Evolutionary conservation across 1,140 invertebrate genomes (phyloP).

Genomic region (Scylla paramamosain): DNA sequence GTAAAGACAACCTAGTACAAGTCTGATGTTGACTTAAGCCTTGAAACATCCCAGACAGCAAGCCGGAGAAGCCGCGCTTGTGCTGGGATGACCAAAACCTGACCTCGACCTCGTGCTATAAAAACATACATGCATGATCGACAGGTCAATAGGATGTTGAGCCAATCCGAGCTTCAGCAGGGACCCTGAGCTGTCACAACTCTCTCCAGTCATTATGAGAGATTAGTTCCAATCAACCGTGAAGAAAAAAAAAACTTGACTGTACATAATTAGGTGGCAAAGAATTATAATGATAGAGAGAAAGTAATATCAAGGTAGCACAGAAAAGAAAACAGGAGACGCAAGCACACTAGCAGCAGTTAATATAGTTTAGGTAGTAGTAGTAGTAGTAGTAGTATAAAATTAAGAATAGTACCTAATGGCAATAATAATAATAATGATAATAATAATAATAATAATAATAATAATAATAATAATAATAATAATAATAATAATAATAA

Average conservation of each 20-base stretch:
- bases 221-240: neutral
- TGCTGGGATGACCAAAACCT: neutral
- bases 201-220: slow-evolving; percentile 2
- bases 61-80: neutral
- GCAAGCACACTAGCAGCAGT: no score
- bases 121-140: neutral
- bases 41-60: neutral
- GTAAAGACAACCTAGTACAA: neutral
- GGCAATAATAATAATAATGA: no score
- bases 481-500: no score
- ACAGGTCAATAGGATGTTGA: neutral
- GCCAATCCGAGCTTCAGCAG: neutral
- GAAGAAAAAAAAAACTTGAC: neutral
- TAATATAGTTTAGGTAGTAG: no score
- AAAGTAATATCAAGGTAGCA: slow-evolving; percentile 21
- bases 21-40: neutral
- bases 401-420: no score
- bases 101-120: neutral
- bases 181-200: neutral
- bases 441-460: no score
- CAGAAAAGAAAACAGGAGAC: no score
- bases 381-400: no score
- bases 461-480: no score
- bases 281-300: slow-evolving; percentile 4
- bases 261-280: neutral